Base-by-base conservation (phyloP, 1,140 invertebrate genomes). In the Hyphantria cunea region DNA sequence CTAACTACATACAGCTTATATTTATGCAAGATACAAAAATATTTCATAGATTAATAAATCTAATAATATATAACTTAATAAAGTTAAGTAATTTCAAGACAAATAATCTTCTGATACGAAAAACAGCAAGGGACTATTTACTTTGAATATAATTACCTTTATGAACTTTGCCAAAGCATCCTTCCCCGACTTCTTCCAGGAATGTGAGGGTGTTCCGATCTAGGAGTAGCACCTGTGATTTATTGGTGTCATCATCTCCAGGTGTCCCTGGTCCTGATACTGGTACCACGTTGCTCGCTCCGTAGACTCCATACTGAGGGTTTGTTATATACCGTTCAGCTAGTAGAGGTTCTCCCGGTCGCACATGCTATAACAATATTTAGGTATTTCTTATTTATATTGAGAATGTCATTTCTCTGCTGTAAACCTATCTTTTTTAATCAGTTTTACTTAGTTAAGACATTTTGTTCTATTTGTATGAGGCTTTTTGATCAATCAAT, bases 161-260 rank as follows among this genome's bases (percentile, higher is more conserved):
- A 76, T 94, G 96, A 34, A 98, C 97, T 91, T 97, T 97, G n/a
- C 96, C 97, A 78, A 97, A 98, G 75, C 96, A 97, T 0, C 97
- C 97, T 88, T 98, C 96, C 0, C 97, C 97, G 45, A 98, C 95
- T 70, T 96, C 95, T 67, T 96, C 93, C 0, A 95, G 69, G 75
- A 97, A 95, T 3, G 91, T 90, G 9, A 98, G 84, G 0, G 92
- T 92, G 44, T 95, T 94, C 49, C 93, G 87, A 44, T 90, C 78
- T 72, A 96, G 78, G 45, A 95, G 90, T 0, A 93, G 93, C 3
- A 96, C 93, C 42, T 91, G 90, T 0, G 72, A 74, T 31, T 85
- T 80, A 55, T 66, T 70, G 41, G 68, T 63, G 58, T 92, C 92
- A 42, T 91, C 92, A 60, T 55, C 31, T 41, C 59, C 34, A 52